Conservation (phyloP, 2,888 invertebrate genomes). For the Copidosoma aretas region DNA sequence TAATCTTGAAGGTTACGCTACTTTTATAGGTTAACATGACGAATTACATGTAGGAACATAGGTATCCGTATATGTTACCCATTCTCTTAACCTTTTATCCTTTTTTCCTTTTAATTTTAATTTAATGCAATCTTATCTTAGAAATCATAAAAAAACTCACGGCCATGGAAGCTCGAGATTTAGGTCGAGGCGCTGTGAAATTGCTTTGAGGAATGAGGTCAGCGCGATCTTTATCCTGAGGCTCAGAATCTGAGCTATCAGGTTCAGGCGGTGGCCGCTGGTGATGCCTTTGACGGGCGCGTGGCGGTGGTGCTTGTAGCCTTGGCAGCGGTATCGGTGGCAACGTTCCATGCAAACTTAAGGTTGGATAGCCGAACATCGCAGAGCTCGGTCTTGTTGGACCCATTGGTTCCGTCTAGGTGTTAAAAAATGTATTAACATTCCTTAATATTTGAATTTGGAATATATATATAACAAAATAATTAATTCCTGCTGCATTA, state of each 20-base stretch:
- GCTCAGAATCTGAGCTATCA: constrained; percentile 61
- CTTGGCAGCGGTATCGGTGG: constrained; percentile 80
- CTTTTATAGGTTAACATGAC: too few relatives aligned
- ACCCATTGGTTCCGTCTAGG: constrained; percentile 77
- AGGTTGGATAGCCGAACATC: constrained; percentile 79
- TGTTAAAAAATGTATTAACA: background rate
- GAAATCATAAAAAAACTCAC: constrained; percentile 55
- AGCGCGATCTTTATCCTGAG: constrained; percentile 73
- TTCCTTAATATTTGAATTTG: too few relatives aligned
- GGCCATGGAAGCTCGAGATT: constrained; percentile 77
- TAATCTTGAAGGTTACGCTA: too few relatives aligned
- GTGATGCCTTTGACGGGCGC: constrained; percentile 48
- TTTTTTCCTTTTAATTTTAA: background rate
- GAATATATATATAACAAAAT: too few relatives aligned
- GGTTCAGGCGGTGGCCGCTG: constrained; percentile 50
- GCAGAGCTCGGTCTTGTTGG: constrained; percentile 83
- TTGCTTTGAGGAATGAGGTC: constrained; percentile 72
- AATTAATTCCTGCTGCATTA: too few relatives aligned
- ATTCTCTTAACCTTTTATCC: too few relatives aligned
- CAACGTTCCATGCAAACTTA: constrained; percentile 66
- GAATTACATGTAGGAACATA: too few relatives aligned
- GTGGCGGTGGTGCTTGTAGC: constrained; percentile 60
- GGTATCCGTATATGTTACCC: too few relatives aligned
- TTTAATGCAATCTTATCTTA: constrained; percentile 1
- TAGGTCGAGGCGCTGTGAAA: constrained; percentile 82